A percentile compares a stretch with the other conserved stretches of the same genome.
Conservation (phyloP, 2,888 invertebrate species). For the Caenorhabditis wallacei region DNA sequence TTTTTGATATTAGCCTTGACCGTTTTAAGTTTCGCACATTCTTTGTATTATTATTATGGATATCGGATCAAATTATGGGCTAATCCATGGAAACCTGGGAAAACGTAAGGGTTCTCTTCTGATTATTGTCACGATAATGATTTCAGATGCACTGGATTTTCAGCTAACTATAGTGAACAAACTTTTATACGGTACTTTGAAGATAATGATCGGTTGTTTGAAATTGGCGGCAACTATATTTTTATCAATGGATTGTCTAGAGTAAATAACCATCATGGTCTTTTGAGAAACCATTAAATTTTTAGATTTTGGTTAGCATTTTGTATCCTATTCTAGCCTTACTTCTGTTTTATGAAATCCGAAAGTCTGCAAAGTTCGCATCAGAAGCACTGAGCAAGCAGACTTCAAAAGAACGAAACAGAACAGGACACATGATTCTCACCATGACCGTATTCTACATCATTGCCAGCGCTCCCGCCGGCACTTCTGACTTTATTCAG, state of each 20-base stretch:
- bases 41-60: neutral
- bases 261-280: neutral
- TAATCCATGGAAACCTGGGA: neutral
- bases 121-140: neutral
- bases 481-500: neutral
- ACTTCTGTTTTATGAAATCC: slow-evolving; percentile 1
- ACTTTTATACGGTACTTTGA: neutral
- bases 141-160: slow-evolving; percentile 10
- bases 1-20: neutral
- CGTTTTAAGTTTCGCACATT: neutral
- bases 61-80: neutral
- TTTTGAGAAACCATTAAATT: too few species aligned
- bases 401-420: neutral
- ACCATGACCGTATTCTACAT: slow-evolving; percentile 12
- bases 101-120: neutral
- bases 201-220: neutral
- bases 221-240: neutral
- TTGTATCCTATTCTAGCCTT: slow-evolving; percentile 4
- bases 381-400: neutral
- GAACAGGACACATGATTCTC: slow-evolving; percentile 4
- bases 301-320: neutral
- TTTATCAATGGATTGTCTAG: slow-evolving; percentile 9
- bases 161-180: neutral
- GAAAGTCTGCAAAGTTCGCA: slow-evolving; percentile 21
- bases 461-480: slow-evolving; percentile 7